A percentile compares a stretch with the other conserved stretches of the same genome.
phyloP scores from a whole-genome alignment of 2,113 vertebrate genomes.

The Coptodon bakossiorum region DNA sequence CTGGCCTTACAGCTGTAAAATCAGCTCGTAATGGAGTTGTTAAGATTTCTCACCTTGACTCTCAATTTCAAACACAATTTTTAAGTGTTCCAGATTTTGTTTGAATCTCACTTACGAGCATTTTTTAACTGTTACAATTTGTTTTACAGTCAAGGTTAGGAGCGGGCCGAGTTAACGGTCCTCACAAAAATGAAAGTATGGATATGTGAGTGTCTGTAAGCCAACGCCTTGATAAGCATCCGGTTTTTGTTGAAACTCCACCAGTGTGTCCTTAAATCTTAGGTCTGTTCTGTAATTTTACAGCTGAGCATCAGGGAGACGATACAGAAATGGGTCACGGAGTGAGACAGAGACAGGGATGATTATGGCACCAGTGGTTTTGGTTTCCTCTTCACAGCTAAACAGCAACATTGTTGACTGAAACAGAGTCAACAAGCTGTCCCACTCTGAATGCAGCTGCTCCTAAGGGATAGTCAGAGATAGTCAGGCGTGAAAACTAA shows the following conservation, averaged over 20 bases:
- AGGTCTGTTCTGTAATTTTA: not conserved
- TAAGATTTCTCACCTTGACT: not conserved
- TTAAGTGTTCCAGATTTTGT: not conserved
- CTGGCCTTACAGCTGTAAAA: not conserved
- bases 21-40: not conserved
- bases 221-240: constrained; percentile 18
- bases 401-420: not conserved
- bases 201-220: not conserved
- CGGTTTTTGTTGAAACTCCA: constrained; percentile 34
- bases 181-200: not conserved
- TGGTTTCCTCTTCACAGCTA: not conserved
- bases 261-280: not conserved
- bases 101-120: not conserved
- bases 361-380: constrained; percentile 19
- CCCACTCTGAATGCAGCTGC: not conserved
- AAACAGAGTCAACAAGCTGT: not conserved
- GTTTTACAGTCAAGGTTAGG: not conserved
- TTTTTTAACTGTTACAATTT: not conserved
- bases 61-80: not conserved
- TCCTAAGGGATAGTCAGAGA: not conserved
- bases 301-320: not conserved
- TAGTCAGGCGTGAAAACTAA: not conserved
- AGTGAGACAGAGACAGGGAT: not conserved
- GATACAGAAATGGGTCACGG: constrained; percentile 16
- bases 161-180: not conserved